Base-by-base conservation (phyloP, 2,113 vertebrate genomes). In the Noctilio leporinus region DNA sequence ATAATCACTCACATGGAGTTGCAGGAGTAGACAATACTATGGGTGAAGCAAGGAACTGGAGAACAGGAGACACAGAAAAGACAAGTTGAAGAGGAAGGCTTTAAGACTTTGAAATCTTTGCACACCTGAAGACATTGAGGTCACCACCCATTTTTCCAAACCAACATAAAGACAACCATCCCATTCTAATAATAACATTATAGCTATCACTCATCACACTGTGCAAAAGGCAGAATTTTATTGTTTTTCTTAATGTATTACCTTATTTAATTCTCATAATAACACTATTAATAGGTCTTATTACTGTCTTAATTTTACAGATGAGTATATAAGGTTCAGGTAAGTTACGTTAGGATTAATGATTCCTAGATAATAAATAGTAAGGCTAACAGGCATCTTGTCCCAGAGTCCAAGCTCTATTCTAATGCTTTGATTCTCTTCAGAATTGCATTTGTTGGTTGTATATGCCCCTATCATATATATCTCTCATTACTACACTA, bases 321-420 rank as follows among this genome's bases (percentile, higher is more conserved):
- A 72, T 82, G 47, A 51, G 43, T 65, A 81, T 19, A 81, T 1
- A 8, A 75, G 4, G 14, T 10, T 57, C 30, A 81, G 26, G 12
- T 3, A 26, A 53, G 5, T 65, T 72, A 43, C 20, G 4, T 33
- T 9, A 59, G 16, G 24, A 86, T 17, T 14, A 43, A 26, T 57
- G 19, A 47, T 15, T 86, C 4, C 19, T n/a, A 33, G 3, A 5
- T 14, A 47, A 15, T 10, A 51, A 51, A 38, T 17, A 0, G 7
- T 38, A 19, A n/a, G 1, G 4, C 2, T 59, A 2, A 9, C 4
- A 51, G 2, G 9, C 0, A 20, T 22, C 2, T 64, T 4, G 20
- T 28, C 14, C 6, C 28, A 24, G 16, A 77, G 10, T 4, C 28
- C n/a, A n/a, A n/a, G n/a, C n/a, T n/a, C n/a, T n/a, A n/a, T n/a